Evolutionary conservation across 2,797 vertebrate species (phyloP).

Genomic region (Silurus lanzhouensis): DNA sequence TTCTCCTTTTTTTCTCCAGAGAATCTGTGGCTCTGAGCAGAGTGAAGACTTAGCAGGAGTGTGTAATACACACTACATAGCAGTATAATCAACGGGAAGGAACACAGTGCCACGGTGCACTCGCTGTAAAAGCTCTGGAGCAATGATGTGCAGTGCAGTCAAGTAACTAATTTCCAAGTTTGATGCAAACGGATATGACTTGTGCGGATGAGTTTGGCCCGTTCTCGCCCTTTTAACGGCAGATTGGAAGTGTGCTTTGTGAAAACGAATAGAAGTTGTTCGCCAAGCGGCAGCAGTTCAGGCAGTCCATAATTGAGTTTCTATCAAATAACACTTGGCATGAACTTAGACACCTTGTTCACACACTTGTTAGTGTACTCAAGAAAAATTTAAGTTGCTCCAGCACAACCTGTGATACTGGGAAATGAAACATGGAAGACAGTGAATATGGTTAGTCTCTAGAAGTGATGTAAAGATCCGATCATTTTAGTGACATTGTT

Average conservation of each 20-base stretch:
- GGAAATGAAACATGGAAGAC: background rate
- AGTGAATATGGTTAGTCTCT: background rate
- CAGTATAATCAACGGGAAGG: background rate
- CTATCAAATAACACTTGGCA: background rate
- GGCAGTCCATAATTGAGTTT: background rate
- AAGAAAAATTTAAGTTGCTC: background rate
- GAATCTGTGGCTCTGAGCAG: background rate
- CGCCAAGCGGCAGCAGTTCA: background rate
- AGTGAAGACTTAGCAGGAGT: conserved; percentile 1
- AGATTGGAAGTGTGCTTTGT: conserved; percentile 24
- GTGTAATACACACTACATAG: conserved; percentile 23
- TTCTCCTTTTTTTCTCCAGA: background rate
- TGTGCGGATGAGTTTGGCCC: conserved; percentile 8
- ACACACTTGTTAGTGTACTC: no score
- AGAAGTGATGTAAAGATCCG: background rate
- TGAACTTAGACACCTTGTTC: no score
- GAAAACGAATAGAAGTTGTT: conserved; percentile 34
- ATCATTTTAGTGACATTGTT: no score
- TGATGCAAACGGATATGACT: conserved; percentile 40
- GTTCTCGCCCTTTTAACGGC: conserved; percentile 14
- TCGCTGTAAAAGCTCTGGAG: conserved; percentile 7
- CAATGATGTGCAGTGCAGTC: conserved; percentile 11
- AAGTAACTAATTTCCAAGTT: conserved; percentile 19
- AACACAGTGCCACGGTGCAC: background rate
- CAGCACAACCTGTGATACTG: background rate